These are phyloP conservation scores for Pomacea canaliculata DNA, from an alignment of 2,888 invertebrate species.

Conservation along the genomic window DNA sequence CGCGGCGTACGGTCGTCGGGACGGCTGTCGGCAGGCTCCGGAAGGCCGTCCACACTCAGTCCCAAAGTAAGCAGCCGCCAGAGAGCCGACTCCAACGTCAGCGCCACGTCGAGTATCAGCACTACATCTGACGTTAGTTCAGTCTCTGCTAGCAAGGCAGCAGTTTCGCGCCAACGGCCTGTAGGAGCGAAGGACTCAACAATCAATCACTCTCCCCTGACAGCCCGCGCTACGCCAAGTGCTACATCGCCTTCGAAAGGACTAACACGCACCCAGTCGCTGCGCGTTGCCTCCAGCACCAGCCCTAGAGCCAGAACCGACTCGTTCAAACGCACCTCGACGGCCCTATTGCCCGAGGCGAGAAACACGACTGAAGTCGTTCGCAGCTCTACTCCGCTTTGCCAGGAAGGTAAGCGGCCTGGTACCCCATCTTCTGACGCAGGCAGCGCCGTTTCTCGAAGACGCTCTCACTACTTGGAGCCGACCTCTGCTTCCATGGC, in stretches of 20 bases:
- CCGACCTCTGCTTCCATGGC: conserved; percentile 55
- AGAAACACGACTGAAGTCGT: conserved; percentile 24
- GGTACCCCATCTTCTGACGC: conserved; percentile 29
- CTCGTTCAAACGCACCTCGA: neutral
- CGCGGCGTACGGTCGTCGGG: conserved; percentile 27
- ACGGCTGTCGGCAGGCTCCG: conserved; percentile 12
- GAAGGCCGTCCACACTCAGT: conserved; percentile 26
- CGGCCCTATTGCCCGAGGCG: conserved; percentile 17
- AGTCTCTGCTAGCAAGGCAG: conserved; percentile 20
- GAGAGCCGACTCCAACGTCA: conserved; percentile 32
- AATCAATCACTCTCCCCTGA: conserved; percentile 33
- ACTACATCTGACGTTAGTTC: conserved; percentile 40
- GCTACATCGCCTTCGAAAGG: conserved; percentile 26
- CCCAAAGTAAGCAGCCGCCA: conserved; percentile 7
- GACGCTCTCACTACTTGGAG: conserved; percentile 47
- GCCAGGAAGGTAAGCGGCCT: conserved; percentile 21
- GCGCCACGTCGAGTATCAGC: conserved; percentile 35
- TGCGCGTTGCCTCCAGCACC: conserved; percentile 32
- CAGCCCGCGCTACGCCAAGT: conserved; percentile 28
- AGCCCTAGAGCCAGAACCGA: conserved; percentile 21
- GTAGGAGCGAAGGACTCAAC: neutral
- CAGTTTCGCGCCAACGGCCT: conserved; percentile 32
- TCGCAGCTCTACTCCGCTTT: conserved; percentile 22
- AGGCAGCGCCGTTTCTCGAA: conserved; percentile 18
- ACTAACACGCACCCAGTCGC: conserved; percentile 39